Evolutionary conservation across 2,113 vertebrate species (phyloP).

Genomic region (Urocynchramus pylzowi): DNA sequence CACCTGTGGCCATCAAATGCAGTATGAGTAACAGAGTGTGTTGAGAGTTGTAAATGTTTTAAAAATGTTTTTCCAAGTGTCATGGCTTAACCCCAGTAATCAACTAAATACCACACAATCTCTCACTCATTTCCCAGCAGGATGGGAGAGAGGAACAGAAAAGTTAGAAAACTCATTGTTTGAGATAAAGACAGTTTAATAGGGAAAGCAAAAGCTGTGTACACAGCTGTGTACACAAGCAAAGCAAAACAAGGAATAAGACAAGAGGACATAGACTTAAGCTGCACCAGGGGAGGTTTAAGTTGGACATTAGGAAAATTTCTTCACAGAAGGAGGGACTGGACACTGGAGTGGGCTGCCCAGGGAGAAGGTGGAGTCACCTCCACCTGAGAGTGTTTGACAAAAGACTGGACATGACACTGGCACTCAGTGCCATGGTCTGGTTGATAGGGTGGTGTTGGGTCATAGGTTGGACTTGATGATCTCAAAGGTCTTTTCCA

Average conservation of each 20-base stretch:
- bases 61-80: not conserved
- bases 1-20: not conserved
- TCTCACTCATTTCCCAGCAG: not conserved
- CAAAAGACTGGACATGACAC: not conserved
- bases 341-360: not conserved
- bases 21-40: not conserved
- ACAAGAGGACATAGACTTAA: not conserved
- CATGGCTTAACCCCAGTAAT: not conserved
- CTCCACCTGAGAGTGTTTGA: not conserved
- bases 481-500: not conserved
- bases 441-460: not conserved
- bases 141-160: not conserved
- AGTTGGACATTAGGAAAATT: not conserved
- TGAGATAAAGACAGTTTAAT: not conserved
- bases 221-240: not conserved
- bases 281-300: accelerated
- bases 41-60: not conserved
- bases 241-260: not conserved
- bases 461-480: not conserved
- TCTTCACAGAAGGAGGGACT: not conserved
- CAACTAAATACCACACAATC: not conserved
- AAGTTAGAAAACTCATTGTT: not conserved
- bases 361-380: not conserved
- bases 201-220: not conserved
- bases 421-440: not conserved